phyloP scores from a whole-genome alignment of 2,113 vertebrate species.

The Heterotis niloticus region DNA sequence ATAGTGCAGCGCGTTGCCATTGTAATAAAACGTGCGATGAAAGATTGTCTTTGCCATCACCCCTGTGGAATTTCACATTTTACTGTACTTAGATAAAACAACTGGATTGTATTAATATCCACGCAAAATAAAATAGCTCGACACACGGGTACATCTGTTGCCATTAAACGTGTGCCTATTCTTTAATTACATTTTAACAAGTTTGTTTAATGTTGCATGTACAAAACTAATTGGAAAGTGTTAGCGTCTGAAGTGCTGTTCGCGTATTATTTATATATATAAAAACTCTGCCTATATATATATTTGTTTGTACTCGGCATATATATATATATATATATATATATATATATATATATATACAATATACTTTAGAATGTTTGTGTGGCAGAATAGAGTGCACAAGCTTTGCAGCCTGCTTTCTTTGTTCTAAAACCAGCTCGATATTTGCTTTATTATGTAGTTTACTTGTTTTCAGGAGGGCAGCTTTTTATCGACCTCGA shows the following conservation, averaged over 20 bases:
- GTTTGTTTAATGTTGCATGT: constrained; percentile 11
- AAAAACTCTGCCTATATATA: background rate
- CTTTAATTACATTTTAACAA: background rate
- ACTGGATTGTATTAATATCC: background rate
- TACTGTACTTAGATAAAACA: background rate
- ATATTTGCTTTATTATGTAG: no score
- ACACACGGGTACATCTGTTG: background rate
- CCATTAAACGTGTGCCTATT: background rate
- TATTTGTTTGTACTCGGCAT: no score
- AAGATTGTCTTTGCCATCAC: background rate
- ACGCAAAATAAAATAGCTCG: background rate
- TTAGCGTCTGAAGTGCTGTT: background rate
- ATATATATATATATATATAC: no score
- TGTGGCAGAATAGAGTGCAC: no score
- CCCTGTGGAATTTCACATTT: background rate
- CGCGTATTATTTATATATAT: no score
- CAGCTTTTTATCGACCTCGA: background rate
- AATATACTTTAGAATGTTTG: no score
- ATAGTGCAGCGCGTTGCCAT: background rate
- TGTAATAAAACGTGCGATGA: background rate
- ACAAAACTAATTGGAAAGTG: background rate
- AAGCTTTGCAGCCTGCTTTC: no score
- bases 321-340: background rate
- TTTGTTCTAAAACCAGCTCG: no score
- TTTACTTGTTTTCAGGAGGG: no score